Evolutionary conservation across 2,888 invertebrate species (phyloP).

Genomic region (Cantharis flavilabris): DNA sequence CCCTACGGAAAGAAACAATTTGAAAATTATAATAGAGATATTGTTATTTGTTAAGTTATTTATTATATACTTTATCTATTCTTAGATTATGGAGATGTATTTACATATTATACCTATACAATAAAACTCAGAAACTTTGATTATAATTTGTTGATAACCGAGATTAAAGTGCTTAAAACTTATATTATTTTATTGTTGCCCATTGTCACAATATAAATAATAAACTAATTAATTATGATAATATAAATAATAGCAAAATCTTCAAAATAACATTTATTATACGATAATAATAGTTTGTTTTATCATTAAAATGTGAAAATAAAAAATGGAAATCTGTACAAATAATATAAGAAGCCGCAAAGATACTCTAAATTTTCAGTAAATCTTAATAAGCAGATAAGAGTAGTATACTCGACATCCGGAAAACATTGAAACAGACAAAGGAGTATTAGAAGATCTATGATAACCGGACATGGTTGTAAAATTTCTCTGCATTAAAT

Average conservation of each 20-base stretch:
- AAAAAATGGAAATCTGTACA: background rate
- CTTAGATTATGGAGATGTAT: no score
- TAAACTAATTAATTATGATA: background rate
- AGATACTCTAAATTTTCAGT: slow-evolving; percentile 14
- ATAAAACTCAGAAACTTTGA: no score
- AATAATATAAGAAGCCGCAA: slow-evolving; percentile 8
- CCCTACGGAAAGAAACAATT: no score
- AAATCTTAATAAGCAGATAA: slow-evolving; percentile 28
- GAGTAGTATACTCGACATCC: slow-evolving; percentile 24
- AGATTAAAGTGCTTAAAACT: background rate
- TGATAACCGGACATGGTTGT: slow-evolving; percentile 25
- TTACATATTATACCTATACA: no score
- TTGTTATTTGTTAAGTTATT: no score
- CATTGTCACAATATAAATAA: background rate
- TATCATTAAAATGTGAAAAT: no score
- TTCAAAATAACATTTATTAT: background rate
- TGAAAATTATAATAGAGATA: no score
- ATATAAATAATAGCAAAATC: background rate
- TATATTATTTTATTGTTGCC: background rate
- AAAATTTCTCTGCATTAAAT: slow-evolving; percentile 18
- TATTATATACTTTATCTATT: no score
- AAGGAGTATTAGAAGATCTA: slow-evolving; percentile 26
- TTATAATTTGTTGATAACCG: background rate
- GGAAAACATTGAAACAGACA: slow-evolving; percentile 27
- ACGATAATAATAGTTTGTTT: background rate